A percentile compares a stretch with the other conserved stretches of the same genome.
phyloP scores from a whole-genome alignment of 2,797 vertebrate genomes.

The Podargus strigoides region DNA sequence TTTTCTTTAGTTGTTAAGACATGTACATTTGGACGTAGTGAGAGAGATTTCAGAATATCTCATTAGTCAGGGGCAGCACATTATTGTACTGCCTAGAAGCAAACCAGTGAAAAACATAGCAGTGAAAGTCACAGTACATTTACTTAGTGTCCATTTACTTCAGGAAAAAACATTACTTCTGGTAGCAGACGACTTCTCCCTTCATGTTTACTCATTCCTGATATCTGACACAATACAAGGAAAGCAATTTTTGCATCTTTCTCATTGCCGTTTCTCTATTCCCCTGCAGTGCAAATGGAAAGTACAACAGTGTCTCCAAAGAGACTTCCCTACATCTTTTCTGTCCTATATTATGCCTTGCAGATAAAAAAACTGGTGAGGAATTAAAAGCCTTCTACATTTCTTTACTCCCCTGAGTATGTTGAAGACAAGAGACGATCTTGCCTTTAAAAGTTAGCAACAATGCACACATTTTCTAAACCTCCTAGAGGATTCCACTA shows the following conservation, averaged over 20 bases:
- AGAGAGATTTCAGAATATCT: background rate
- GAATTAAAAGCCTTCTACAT: background rate
- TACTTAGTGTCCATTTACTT: background rate
- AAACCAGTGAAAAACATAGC: background rate
- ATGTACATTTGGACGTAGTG: background rate
- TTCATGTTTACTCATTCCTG: background rate
- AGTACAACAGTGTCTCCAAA: background rate
- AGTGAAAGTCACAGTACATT: background rate
- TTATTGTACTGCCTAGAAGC: background rate
- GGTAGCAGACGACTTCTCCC: background rate
- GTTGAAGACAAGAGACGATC: background rate
- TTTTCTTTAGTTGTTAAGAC: background rate
- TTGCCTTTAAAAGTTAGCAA: background rate
- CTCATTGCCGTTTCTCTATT: background rate
- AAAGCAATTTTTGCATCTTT: background rate
- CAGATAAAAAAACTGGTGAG: background rate
- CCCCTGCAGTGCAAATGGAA: background rate
- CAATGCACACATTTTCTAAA: background rate
- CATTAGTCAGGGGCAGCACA: background rate
- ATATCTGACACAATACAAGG: background rate
- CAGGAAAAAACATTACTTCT: background rate
- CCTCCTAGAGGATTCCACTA: background rate
- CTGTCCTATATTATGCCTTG: background rate
- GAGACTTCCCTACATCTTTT: background rate
- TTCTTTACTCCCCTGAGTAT: background rate